Base-by-base conservation (phyloP, 2,888 invertebrate genomes). In the Eilema caniola region DNA sequence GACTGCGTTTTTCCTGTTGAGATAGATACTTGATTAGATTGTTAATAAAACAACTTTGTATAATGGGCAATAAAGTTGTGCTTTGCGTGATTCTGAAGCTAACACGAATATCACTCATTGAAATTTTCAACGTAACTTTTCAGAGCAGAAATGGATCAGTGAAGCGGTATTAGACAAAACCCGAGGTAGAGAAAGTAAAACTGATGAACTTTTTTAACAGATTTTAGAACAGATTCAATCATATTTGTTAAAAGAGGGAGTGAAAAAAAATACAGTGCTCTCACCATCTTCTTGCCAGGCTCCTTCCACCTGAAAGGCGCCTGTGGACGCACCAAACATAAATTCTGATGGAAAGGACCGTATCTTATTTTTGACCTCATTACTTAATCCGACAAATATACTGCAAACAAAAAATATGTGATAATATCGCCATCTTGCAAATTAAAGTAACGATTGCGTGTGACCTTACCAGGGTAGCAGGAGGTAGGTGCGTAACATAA, bases 291-390 rank as follows among this genome's bases (percentile, higher is more conserved):
- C 93, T 77, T 93, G 88, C 95, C 96, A 96, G 0, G 87, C 96
- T 5, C 96, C 96, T 88, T 96, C 96, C 31, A 96, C 87, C 84
- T 96, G 96, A 80, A 96, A 96, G 2, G 96, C 92, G 0, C 96
- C 89, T 10, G 96, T 90, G 4, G 93, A 88, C 0, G 92, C 90
- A 0, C 94, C 94, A 56, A 94, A 93, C 53, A 82, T 41, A 67
- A 93, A 93, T 1, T 82, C 78, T 2, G 83, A 63, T 0, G 94
- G 93, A 67, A 94, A 93, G 12, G 67, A 80, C 3, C 92, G 82
- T 0, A 86, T 64, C 41, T 83, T 83, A 31, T 79, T 81, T 69
- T 88, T 87, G 37, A 84, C 73, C 10, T 61, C 76, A 63, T 78
- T 71, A 66, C 74, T 66, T 56, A 80, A 4, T 0, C 83, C 37